Evolutionary conservation across 2,888 invertebrate genomes (phyloP).

Genomic region (Cataglyphis altisquamis): DNA sequence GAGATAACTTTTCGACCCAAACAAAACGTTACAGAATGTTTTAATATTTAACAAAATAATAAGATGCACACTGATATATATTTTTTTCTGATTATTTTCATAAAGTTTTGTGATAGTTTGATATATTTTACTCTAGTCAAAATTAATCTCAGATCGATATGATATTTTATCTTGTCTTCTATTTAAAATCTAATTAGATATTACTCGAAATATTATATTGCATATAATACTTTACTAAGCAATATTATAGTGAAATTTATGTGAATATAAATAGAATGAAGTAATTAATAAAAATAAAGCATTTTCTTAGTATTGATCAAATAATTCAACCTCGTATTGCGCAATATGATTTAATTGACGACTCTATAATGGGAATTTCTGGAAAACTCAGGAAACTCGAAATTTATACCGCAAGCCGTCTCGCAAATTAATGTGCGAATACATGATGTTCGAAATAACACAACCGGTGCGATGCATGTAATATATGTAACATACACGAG

Average conservation of each 20-base stretch:
- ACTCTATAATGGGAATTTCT: conserved; percentile 14
- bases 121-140: background rate
- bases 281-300: conserved; percentile 10
- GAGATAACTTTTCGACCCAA: conserved; percentile 12
- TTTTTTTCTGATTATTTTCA: background rate
- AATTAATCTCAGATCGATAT: background rate
- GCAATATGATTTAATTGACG: background rate
- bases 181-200: background rate
- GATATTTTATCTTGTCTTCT: background rate
- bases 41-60: conserved; percentile 21
- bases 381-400: conserved; percentile 3
- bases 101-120: background rate
- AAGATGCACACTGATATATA: background rate
- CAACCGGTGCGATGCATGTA: conserved; percentile 77
- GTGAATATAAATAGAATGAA: background rate
- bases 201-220: background rate
- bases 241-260: background rate
- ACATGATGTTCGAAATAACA: conserved; percentile 76
- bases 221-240: background rate
- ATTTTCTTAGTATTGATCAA: background rate
- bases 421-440: conserved; percentile 31
- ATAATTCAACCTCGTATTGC: background rate
- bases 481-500: conserved; percentile 81
- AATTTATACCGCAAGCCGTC: conserved; percentile 10
- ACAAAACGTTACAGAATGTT: background rate